Base-by-base conservation (phyloP, 2,888 invertebrate species). In the Heliconius ismenius region DNA sequence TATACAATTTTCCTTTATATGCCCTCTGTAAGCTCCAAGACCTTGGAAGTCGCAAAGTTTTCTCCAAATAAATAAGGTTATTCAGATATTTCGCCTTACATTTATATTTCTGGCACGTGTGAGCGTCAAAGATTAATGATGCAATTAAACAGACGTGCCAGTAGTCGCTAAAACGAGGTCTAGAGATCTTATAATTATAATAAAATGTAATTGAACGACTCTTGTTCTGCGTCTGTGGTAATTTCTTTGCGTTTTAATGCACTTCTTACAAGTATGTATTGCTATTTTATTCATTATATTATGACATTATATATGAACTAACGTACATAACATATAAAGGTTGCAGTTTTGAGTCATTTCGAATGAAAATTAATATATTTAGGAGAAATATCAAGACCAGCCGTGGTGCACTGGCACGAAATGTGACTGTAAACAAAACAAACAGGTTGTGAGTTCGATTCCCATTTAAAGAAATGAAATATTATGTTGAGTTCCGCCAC, bases 101-200 rank as follows among this genome's bases (percentile, higher is more conserved):
- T 75, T 75, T 43, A 68, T 60, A 62, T 68, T 67, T 60, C 39
- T 28, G 75, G 68, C 75, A n/a, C 68, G 75, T 75, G 32, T 74
- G 74, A 68, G 68, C n/a, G 60, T 21, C 39, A 43, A 68, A 68
- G 75, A 75, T 75, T 75, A 75, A 68, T 68, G 68, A 68, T 28
- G 36, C 60, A 39, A 75, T 60, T 75, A 62, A 60, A 62, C 32
- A 74, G 64, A 32, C 15, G 68, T 68, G 43, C 28, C 68, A 75
- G 60, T 67, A 67, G 39, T 26, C 74, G 32, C 28, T 69, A 24
- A 54, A 32, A 70, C 69, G 58, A 58, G 70, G 32, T 70, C 32
- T 32, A 58, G 32, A 58, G n/a, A 58, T 58, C 32, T 58, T 54
- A 58, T n/a, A 58, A 54, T 70, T 24, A 58, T 70, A 58, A 58